These are phyloP conservation scores for Rostratula benghalensis DNA, from an alignment of 2,113 vertebrate genomes.

Conservation along the genomic window DNA sequence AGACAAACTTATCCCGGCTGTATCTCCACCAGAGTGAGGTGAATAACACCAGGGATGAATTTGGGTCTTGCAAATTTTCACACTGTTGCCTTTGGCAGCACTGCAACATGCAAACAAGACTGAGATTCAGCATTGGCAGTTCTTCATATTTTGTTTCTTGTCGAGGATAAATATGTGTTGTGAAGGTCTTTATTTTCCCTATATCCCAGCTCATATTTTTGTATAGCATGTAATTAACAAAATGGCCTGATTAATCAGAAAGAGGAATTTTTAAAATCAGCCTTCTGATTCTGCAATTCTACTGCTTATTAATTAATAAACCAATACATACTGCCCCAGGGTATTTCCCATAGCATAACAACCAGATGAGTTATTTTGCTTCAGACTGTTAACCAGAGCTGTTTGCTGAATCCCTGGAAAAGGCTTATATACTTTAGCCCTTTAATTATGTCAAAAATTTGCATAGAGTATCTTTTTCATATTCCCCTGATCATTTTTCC, in stretches of 20 bases:
- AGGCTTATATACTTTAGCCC: background rate
- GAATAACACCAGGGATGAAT: background rate
- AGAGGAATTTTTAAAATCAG: background rate
- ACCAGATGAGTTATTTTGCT: constrained; percentile 25
- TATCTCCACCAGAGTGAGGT: background rate
- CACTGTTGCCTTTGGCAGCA: constrained; percentile 11
- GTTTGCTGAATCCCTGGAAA: background rate
- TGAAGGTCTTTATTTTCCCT: background rate
- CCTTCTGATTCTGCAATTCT: background rate
- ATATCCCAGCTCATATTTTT: background rate
- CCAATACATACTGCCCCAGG: background rate
- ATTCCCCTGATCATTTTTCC: background rate
- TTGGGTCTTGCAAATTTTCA: background rate
- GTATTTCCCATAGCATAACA: background rate
- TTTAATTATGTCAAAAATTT: background rate
- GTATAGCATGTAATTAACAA: background rate
- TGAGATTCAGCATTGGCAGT: background rate
- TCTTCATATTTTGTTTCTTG: background rate
- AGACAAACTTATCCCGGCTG: background rate
- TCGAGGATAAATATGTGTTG: background rate
- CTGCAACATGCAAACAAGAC: background rate
- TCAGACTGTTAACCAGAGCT: constrained; percentile 6
- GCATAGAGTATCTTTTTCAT: background rate
- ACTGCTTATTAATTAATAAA: constrained; percentile 32
- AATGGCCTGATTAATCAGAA: background rate